phyloP scores from a whole-genome alignment of 2,113 vertebrate species.

The Desmodus rotundus region DNA sequence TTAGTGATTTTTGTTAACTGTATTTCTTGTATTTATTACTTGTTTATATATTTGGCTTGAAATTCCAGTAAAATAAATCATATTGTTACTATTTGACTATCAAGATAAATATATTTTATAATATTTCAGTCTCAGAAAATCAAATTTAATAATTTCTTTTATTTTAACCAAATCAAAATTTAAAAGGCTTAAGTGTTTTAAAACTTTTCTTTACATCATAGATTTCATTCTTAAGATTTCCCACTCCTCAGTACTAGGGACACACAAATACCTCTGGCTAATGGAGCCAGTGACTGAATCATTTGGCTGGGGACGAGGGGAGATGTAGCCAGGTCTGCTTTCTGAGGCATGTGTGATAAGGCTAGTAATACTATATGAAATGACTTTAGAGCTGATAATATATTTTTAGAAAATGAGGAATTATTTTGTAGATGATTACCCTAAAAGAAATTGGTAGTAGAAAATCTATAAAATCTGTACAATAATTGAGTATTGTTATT shows the following conservation, averaged over 20 bases:
- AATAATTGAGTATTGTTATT: neutral
- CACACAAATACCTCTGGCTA: neutral
- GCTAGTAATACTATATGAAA: neutral
- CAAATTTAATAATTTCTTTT: slow-evolving; percentile 37
- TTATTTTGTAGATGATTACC: neutral
- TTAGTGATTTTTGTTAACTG: slow-evolving; percentile 4
- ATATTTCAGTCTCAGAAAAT: slow-evolving; percentile 40
- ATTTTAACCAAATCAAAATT: slow-evolving; percentile 21
- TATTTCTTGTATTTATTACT: neutral
- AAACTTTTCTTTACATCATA: neutral
- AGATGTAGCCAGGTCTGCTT: neutral
- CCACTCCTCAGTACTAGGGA: neutral
- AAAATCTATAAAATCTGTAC: neutral
- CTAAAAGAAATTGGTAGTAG: neutral
- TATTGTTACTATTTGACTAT: neutral
- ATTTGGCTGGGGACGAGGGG: neutral
- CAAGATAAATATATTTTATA: neutral
- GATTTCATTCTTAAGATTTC: slow-evolving; percentile 34
- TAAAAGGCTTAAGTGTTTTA: neutral
- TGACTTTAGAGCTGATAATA: neutral
- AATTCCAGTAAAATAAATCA: neutral
- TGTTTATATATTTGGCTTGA: neutral
- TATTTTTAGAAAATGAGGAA: neutral
- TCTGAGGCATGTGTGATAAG: neutral
- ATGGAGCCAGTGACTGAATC: neutral